Evolutionary conservation across 2,888 invertebrate species (phyloP).

Genomic region (Scaptodrosophila latifasciaeformis): DNA sequence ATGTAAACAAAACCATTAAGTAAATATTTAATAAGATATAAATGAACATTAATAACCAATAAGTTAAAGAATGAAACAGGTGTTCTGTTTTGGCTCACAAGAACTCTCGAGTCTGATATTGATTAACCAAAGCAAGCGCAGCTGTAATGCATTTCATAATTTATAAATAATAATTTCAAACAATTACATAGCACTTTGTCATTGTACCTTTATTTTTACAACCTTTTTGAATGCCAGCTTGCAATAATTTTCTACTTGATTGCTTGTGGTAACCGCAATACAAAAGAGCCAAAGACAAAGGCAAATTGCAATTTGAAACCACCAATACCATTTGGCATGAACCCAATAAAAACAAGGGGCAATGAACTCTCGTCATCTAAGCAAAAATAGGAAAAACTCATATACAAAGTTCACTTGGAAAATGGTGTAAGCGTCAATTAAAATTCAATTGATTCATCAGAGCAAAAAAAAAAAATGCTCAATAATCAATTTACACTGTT

Average conservation of each 20-base stretch:
- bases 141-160: background rate
- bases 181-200: background rate
- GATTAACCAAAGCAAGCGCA: too few relatives aligned
- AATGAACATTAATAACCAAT: too few relatives aligned
- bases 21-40: too few relatives aligned
- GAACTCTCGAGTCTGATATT: too few relatives aligned
- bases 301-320: conserved; percentile 38
- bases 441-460: background rate
- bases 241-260: conserved; percentile 56
- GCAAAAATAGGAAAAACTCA: too few relatives aligned
- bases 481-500: background rate
- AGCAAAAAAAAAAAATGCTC: background rate
- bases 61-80: too few relatives aligned
- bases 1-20: too few relatives aligned
- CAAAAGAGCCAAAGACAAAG: conserved; percentile 26
- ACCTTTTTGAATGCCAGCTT: too few relatives aligned
- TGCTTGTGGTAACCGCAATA: conserved; percentile 48
- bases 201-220: conserved; percentile 34
- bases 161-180: background rate
- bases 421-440: background rate
- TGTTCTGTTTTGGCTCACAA: too few relatives aligned
- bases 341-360: background rate
- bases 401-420: background rate
- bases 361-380: background rate
- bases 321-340: background rate